phyloP scores from a whole-genome alignment of 1,140 invertebrate genomes.

The Brachionus calyciflorus region DNA sequence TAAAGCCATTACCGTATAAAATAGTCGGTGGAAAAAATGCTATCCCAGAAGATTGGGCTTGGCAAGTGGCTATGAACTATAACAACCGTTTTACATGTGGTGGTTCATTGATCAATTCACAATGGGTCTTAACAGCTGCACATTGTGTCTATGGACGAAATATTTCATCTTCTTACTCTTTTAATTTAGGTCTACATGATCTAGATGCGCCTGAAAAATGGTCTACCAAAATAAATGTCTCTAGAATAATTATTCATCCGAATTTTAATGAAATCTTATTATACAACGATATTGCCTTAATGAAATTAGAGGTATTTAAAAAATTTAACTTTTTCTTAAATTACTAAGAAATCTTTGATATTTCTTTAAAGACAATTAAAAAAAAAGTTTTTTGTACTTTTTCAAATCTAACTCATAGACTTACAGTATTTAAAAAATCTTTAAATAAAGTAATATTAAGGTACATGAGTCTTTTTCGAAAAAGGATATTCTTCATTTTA shows the following conservation, averaged over 20 bases:
- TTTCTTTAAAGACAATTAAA: too few relatives aligned
- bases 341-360: too few relatives aligned
- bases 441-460: too few relatives aligned
- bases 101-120: slow-evolving; percentile 14
- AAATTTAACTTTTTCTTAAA: too few relatives aligned
- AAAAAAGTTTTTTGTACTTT: too few relatives aligned
- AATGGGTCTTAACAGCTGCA: slow-evolving; percentile 39
- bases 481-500: too few relatives aligned
- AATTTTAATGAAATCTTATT: background rate
- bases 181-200: slow-evolving; percentile 14
- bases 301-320: slow-evolving; percentile 17
- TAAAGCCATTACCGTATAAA: background rate
- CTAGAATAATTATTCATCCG: slow-evolving; percentile 9
- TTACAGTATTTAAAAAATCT: too few relatives aligned
- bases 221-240: background rate
- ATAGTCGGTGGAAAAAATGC: slow-evolving; percentile 29
- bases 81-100: slow-evolving; percentile 25
- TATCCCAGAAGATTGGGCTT: slow-evolving; percentile 37
- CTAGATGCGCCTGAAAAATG: background rate
- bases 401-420: too few relatives aligned
- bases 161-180: background rate
- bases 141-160: slow-evolving; percentile 37
- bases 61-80: slow-evolving; percentile 33
- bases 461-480: too few relatives aligned
- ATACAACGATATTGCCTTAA: slow-evolving; percentile 37